phyloP scores from a whole-genome alignment of 2,113 vertebrate genomes.

The Prolemur simus region DNA sequence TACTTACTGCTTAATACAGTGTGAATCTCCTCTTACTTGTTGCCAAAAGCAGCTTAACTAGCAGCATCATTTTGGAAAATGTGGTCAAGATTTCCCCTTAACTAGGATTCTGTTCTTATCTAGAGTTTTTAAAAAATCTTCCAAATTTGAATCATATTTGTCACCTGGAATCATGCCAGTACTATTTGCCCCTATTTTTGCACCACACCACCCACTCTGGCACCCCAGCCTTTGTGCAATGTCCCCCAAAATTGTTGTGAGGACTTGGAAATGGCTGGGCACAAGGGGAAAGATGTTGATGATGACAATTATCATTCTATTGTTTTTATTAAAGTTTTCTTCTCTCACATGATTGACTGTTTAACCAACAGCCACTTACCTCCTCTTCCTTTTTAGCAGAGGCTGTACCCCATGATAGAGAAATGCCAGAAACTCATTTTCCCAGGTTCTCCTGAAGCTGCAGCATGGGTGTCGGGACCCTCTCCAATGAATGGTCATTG shows the following conservation, averaged over 20 bases:
- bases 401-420: background rate
- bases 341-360: background rate
- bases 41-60: background rate
- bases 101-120: background rate
- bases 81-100: background rate
- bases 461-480: background rate
- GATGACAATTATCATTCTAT: background rate
- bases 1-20: background rate
- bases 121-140: background rate
- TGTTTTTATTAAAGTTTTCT: background rate
- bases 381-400: background rate
- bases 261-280: background rate
- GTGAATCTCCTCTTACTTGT: background rate
- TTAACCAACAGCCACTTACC: background rate
- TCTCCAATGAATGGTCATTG: background rate
- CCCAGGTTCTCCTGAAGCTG: background rate
- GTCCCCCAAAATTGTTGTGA: background rate
- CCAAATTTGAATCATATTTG: background rate
- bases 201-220: background rate
- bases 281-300: too few relatives aligned
- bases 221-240: background rate
- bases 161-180: background rate
- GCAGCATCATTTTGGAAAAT: background rate
- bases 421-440: background rate
- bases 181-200: background rate